Conservation (phyloP, 2,113 vertebrate species). For the Heteronetta atricapilla region DNA sequence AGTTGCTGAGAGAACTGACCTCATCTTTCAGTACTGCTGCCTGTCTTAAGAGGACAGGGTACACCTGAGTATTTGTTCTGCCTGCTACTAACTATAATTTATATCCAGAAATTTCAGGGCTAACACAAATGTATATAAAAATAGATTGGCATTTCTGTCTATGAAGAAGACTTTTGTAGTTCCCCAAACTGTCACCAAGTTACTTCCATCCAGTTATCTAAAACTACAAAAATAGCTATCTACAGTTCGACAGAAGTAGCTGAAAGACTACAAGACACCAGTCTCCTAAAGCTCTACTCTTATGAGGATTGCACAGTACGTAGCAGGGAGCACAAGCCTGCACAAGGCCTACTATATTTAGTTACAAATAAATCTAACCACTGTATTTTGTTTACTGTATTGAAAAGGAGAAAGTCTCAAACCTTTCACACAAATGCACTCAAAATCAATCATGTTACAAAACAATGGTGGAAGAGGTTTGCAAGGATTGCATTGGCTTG, state of each 20-base stretch:
- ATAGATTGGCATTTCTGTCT: not conserved
- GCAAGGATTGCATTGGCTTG: not conserved
- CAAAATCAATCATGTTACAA: not conserved
- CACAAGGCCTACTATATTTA: not conserved
- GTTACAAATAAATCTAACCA: not conserved
- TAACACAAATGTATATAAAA: not conserved
- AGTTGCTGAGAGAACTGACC: not conserved
- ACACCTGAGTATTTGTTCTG: not conserved
- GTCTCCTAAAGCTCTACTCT: not conserved
- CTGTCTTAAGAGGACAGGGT: not conserved
- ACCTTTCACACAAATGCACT: not conserved
- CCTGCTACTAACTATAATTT: not conserved
- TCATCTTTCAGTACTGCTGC: not conserved
- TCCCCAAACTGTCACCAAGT: not conserved
- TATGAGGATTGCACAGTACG: fast-evolving
- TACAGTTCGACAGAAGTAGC: not conserved
- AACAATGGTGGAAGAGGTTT: not conserved
- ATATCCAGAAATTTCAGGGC: not conserved
- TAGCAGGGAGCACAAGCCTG: not conserved
- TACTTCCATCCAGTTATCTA: not conserved
- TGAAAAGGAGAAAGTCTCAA: not conserved
- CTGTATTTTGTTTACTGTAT: not conserved
- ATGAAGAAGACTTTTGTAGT: not conserved
- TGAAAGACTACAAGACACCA: not conserved
- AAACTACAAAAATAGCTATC: not conserved